Conservation (phyloP, 2,113 vertebrate genomes). For the Amphiprion percula region DNA sequence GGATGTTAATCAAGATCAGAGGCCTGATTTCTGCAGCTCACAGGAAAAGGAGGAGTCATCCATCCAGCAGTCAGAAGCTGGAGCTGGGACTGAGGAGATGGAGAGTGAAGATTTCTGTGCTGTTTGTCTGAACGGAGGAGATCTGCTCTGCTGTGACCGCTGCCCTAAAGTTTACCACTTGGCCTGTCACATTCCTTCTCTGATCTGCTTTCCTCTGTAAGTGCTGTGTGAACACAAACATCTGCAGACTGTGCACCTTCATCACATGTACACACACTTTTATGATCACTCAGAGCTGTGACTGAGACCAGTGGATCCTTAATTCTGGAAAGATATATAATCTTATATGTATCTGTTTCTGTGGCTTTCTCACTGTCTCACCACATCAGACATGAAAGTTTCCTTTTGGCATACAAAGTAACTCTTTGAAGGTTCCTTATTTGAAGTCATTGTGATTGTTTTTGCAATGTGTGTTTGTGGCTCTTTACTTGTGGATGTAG, state of each 20-base stretch:
- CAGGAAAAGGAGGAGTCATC: not conserved
- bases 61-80: slow-evolving; percentile 28
- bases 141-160: slow-evolving; percentile 92
- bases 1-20: slow-evolving; percentile 19
- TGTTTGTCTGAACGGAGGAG: slow-evolving; percentile 93
- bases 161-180: slow-evolving; percentile 96
- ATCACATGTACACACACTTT: not conserved
- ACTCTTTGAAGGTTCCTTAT: too few species aligned
- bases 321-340: not conserved
- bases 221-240: slow-evolving; percentile 33
- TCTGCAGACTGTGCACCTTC: too few species aligned
- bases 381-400: too few species aligned
- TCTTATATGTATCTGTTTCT: not conserved
- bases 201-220: slow-evolving; percentile 91
- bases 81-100: slow-evolving; percentile 63
- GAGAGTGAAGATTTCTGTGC: slow-evolving; percentile 96
- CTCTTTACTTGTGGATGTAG: not conserved
- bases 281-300: not conserved
- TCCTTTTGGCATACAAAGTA: too few species aligned
- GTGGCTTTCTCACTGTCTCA: not conserved
- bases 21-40: not conserved
- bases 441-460: not conserved
- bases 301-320: too few species aligned
- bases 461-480: not conserved
- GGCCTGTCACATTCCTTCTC: slow-evolving; percentile 90